Evolutionary conservation across 2,888 invertebrate genomes (phyloP), one percentile per base, ranked within the genome.

Genomic region (Malacosoma neustria): DNA sequence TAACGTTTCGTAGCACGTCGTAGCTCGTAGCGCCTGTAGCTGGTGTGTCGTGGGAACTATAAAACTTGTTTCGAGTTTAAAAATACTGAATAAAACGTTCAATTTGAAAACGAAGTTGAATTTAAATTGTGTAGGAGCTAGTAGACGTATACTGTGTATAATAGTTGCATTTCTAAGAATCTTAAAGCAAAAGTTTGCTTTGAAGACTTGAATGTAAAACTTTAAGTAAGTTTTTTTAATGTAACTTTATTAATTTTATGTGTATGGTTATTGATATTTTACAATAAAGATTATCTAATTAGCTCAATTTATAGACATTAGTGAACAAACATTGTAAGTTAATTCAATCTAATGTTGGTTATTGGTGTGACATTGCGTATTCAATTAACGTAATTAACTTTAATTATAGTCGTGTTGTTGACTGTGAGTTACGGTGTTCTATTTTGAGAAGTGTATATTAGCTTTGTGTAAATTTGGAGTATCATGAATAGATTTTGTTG

Each of bases 61-160:
- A 61, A 64, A 65, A 62, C 49, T 64, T 57, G 48, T 48, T 41
- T 39, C 42, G 41, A 59, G 55, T 60, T n/a, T 61, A 57, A 61
- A 67, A 64, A 63, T 59, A 54, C 55, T 54, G 51, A 54, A 58
- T 60, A 53, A 52, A 61, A 49, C 56, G 50, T 57, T 54, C 50
- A 49, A 53, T 44, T 45, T 39, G 36, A 38, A 35, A 42, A 44
- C 22, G 22, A 22, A 22, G 22, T 22, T 5, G 22, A 22, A 22
- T 22, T 22, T 22, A 22, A 22, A 22, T 7, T 2, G 2, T 22
- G 5, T 3, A n/a, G n/a, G n/a, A n/a, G n/a, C n/a, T n/a, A n/a
- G n/a, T n/a, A n/a, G n/a, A n/a, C n/a, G n/a, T n/a, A n/a, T n/a
- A n/a, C n/a, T n/a, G n/a, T n/a, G n/a, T n/a, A n/a, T n/a, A n/a